Evolutionary conservation across 2,888 invertebrate genomes (phyloP), one percentile per base, ranked within the genome.

Genomic region (Cheilosia soror): DNA sequence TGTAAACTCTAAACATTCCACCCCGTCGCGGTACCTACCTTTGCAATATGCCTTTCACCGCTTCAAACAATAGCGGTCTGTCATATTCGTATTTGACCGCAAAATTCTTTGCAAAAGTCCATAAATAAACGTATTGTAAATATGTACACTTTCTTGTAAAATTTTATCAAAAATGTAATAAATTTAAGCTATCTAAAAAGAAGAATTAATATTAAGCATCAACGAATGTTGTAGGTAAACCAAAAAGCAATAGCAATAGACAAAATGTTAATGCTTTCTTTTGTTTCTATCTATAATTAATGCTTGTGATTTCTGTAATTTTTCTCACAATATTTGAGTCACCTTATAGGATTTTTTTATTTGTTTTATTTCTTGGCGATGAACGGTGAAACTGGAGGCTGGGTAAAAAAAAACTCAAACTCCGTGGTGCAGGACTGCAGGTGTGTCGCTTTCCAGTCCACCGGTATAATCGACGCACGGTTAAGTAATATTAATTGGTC

Each of bases 401-500:
- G 72, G 40, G 25, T 42, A 42, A 15, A n/a, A 58, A 37, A 27
- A 58, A 13, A 58, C 47, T 15, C 4, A 47, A 69, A 57, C 51
- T 25, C n/a, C 25, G 44, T 40, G 57, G 40, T 6, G 40, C 55
- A 40, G 68, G 58, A n/a, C n/a, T 53, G 66, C 65, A 71, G 82
- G 82, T 71, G 71, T 82, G 78, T 68, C 53, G 55, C 20, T 57
- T 42, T 55, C 47, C 72, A 68, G 55, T 78, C 49, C 53, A 47
- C 33, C 49, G 65, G 58, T 40, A 63, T 76, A 29, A 29, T 37
- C 40, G 47, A 25, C 11, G 20, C 4, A 37, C 37, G 66, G 66
- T 60, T 66, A 77, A 77, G 60, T 62, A 71, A 82, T 71, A 71
- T 77, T 66, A 62, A 77, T 77, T 66, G 57, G 72, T 83, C 62